phyloP scores from a whole-genome alignment of 1,140 invertebrate species.

The Dryas iulia region DNA sequence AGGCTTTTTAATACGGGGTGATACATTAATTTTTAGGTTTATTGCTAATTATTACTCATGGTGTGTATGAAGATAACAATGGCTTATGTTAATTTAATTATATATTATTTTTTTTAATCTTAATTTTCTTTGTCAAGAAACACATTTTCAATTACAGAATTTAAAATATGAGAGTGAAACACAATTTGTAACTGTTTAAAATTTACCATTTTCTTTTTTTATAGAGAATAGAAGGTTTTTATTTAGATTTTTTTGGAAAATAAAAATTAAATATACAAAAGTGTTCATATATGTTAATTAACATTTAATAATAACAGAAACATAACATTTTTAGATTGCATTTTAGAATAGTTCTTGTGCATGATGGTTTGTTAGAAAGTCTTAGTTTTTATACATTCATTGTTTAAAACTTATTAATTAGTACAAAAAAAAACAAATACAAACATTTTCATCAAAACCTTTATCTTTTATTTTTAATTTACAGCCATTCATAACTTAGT shows the following conservation, averaged over 20 bases:
- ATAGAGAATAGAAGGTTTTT: constrained; percentile 15
- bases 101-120: constrained; percentile 4
- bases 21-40: constrained; percentile 16
- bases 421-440: constrained; percentile 58
- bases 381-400: constrained; percentile 67
- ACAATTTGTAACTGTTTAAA: neutral
- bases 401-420: constrained; percentile 60
- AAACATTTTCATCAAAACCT: constrained; percentile 13
- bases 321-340: constrained; percentile 56
- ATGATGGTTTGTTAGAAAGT: constrained; percentile 55
- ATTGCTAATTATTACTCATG: neutral
- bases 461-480: constrained; percentile 4
- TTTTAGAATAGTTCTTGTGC: constrained; percentile 53
- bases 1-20: constrained; percentile 14
- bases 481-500: neutral
- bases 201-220: constrained; percentile 7
- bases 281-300: constrained; percentile 28
- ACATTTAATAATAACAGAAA: constrained; percentile 30
- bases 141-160: neutral
- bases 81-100: constrained; percentile 13
- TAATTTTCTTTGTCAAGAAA: neutral
- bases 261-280: constrained; percentile 31
- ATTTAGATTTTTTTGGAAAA: constrained; percentile 37
- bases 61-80: neutral
- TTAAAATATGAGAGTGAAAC: neutral